These are phyloP conservation scores for Colletes collaris DNA, from an alignment of 2,888 invertebrate genomes.

Conservation along the genomic window DNA sequence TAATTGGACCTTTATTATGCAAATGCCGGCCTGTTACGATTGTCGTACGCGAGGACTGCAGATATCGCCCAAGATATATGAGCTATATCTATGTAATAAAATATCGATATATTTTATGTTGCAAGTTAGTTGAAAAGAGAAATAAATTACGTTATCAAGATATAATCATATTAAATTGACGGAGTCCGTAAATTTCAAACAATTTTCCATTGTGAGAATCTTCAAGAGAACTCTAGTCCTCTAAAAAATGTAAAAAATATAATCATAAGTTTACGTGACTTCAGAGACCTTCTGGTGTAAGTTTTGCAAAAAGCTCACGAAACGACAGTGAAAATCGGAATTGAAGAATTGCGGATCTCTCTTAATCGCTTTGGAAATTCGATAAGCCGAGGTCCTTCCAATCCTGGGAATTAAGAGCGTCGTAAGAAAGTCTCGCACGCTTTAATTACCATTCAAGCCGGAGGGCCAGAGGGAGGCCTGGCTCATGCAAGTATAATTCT, in stretches of 20 bases:
- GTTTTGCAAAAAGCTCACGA: too few relatives aligned
- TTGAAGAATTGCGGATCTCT: not conserved
- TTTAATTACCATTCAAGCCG: conserved; percentile 77
- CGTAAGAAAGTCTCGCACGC: conserved; percentile 72
- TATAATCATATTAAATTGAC: too few relatives aligned
- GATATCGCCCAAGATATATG: not conserved
- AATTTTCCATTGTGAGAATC: too few relatives aligned
- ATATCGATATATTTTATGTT: too few relatives aligned
- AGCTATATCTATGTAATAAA: too few relatives aligned
- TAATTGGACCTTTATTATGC: conserved; percentile 57
- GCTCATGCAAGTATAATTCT: conserved; percentile 77
- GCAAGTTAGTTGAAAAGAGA: not conserved
- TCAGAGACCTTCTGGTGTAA: too few relatives aligned
- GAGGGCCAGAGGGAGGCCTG: conserved; percentile 67
- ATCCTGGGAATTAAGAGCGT: conserved; percentile 68
- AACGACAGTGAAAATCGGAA: not conserved
- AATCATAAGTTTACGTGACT: too few relatives aligned
- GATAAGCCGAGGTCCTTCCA: conserved; percentile 31
- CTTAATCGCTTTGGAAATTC: conserved; percentile 27
- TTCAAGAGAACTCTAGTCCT: too few relatives aligned
- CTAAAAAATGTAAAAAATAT: too few relatives aligned
- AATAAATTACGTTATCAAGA: too few relatives aligned
- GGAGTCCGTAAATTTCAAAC: too few relatives aligned
- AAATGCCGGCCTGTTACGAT: conserved; percentile 20
- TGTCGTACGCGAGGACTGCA: not conserved